Evolutionary conservation across 2,888 invertebrate species (phyloP), one percentile per base, ranked within the genome.

Genomic region (Muscina levida): DNA sequence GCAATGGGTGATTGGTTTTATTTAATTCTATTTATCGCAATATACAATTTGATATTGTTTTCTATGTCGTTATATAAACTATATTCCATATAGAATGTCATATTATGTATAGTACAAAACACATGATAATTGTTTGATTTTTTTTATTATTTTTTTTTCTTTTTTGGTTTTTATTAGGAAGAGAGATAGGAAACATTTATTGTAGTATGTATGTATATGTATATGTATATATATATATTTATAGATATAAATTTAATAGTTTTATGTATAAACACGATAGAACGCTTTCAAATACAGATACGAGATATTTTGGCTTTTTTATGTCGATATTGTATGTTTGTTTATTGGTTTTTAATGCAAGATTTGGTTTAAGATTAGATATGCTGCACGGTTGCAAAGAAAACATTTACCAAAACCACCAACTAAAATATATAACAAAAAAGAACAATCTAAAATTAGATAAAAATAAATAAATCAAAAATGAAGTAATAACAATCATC

Each of bases 331-430:
- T 85, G 84, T 86, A 62, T 82, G 84, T 81, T 82, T 74, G 74
- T 68, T 74, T 79, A 56, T 82, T 57, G 77, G 67, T 71, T 66
- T 59, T 72, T 53, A 73, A 81, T 81, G 71, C 67, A 77, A 75
- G 57, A 79, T 68, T 72, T 73, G 77, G 77, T 81, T 81, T 75
- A 65, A 77, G 48, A 77, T 77, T 75, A 81, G 48, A 75, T 81
- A 81, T 77, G 81, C 81, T 77, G 81, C 77, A 77, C 77, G 81
- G 77, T 81, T 77, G 77, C 77, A 81, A 82, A 74, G 76, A 83
- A 84, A 86, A 87, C 88, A 85, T 87, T 85, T 84, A 88, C 88
- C 88, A 88, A 87, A 88, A 88, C 88, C 88, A 88, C 87, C 87
- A 88, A 88, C 82, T 87, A 86, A 87, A 88, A 86, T 87, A 75